Percentiles rank a stretch among this genome's conserved stretches.
These are phyloP conservation scores for Arctia plantaginis DNA, from an alignment of 2,888 invertebrate species.

Conservation along the genomic window DNA sequence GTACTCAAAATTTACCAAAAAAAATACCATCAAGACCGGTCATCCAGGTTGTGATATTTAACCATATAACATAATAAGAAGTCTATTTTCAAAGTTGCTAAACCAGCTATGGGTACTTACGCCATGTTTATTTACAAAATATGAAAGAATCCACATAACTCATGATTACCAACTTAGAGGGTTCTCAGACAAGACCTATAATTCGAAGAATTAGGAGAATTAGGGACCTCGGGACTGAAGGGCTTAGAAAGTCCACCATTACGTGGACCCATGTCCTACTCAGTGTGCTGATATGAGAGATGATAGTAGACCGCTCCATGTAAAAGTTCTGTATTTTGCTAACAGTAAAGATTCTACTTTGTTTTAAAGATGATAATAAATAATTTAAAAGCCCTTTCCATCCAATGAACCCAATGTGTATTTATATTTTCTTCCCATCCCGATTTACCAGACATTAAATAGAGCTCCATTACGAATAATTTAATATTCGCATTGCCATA, in stretches of 20 bases:
- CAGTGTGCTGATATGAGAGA: background rate
- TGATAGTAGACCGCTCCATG: background rate
- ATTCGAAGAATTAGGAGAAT: no score
- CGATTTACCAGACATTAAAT: constrained; percentile 32
- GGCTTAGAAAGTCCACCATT: background rate
- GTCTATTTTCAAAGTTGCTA: background rate
- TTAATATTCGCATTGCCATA: constrained; percentile 53
- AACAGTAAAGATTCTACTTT: background rate
- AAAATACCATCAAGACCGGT: no score
- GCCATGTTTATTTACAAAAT: background rate
- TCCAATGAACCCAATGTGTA: background rate
- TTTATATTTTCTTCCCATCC: background rate
- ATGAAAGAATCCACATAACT: background rate
- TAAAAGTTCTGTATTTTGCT: background rate
- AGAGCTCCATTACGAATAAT: constrained; percentile 49
- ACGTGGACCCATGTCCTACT: background rate
- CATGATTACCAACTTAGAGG: background rate
- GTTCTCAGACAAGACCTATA: no score
- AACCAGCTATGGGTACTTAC: background rate
- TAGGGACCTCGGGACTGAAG: no score
- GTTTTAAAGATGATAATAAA: background rate
- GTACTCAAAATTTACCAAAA: no score
- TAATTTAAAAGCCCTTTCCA: background rate
- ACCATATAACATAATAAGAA: no score
- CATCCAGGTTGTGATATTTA: no score